Evolutionary conservation across 2,113 vertebrate genomes (phyloP).

Genomic region (Suncus etruscus): DNA sequence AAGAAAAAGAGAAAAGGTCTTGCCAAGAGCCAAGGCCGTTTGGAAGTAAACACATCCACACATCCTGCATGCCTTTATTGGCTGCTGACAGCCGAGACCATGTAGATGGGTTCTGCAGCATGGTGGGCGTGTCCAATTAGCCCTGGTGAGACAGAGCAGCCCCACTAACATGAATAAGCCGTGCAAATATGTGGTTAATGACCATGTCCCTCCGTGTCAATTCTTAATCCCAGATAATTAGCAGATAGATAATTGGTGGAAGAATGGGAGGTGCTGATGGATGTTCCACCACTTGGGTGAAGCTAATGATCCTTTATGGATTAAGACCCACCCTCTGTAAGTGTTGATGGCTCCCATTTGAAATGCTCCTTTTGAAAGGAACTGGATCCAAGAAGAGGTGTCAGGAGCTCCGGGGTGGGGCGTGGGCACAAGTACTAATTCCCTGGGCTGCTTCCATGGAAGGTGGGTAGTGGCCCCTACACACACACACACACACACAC

Average conservation of each 20-base stretch:
- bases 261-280: constrained; percentile 79
- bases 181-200: constrained; percentile 83
- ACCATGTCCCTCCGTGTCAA: constrained; percentile 81
- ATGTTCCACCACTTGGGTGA: constrained; percentile 75
- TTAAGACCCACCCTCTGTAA: constrained; percentile 80
- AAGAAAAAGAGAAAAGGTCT: neutral
- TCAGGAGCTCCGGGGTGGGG: constrained; percentile 68
- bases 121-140: constrained; percentile 77
- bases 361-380: constrained; percentile 78
- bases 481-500: no score
- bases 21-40: constrained; percentile 57
- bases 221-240: constrained; percentile 83
- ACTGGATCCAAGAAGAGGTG: constrained; percentile 70
- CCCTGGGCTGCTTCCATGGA: constrained; percentile 54
- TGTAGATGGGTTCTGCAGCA: constrained; percentile 52
- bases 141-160: constrained; percentile 66
- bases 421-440: constrained; percentile 55
- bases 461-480: neutral
- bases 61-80: constrained; percentile 67
- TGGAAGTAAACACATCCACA: constrained; percentile 69
- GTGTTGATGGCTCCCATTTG: constrained; percentile 79
- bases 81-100: constrained; percentile 61
- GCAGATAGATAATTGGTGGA: constrained; percentile 82
- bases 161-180: constrained; percentile 78
- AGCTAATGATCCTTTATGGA: constrained; percentile 78